These are phyloP conservation scores for Octopus bimaculoides DNA, from an alignment of 1,140 invertebrate genomes.

Conservation along the genomic window DNA sequence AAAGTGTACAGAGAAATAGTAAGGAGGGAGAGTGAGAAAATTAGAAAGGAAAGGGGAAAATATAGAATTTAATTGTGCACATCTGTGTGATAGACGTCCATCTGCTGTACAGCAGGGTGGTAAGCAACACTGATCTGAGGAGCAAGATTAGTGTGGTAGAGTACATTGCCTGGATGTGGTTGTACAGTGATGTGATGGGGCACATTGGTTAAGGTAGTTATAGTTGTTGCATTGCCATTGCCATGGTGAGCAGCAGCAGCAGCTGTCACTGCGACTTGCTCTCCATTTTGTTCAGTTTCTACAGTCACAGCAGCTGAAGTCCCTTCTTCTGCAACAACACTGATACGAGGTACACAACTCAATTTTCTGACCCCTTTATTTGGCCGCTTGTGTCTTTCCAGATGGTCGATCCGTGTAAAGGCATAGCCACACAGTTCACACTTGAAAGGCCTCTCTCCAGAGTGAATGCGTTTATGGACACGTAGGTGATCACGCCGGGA, in stretches of 20 bases:
- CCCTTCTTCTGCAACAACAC: not conserved
- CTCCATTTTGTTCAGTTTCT: not conserved
- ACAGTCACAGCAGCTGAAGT: not conserved
- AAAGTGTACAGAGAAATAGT: too few species aligned
- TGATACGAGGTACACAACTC: not conserved
- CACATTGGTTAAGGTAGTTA: slow-evolving; percentile 1
- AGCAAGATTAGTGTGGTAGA: not conserved
- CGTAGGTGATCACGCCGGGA: slow-evolving; percentile 80
- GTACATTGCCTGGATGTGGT: not conserved
- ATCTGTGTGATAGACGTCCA: not conserved
- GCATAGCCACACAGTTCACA: slow-evolving; percentile 35
- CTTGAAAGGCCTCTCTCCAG: slow-evolving; percentile 71
- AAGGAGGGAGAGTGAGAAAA: too few species aligned
- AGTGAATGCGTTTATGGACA: slow-evolving; percentile 77
- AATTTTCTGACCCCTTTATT: slow-evolving; percentile 66
- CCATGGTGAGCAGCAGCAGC: not conserved
- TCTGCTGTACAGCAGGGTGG: not conserved
- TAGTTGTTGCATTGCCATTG: not conserved
- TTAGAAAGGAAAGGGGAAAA: too few species aligned
- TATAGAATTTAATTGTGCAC: not conserved
- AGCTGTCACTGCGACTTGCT: not conserved
- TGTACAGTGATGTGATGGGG: not conserved
- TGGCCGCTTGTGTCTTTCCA: slow-evolving; percentile 49
- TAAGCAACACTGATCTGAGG: not conserved
- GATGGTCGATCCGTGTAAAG: slow-evolving; percentile 18